Evolutionary conservation across 2,888 invertebrate genomes (phyloP).

Genomic region (Platynereis dumerilii): DNA sequence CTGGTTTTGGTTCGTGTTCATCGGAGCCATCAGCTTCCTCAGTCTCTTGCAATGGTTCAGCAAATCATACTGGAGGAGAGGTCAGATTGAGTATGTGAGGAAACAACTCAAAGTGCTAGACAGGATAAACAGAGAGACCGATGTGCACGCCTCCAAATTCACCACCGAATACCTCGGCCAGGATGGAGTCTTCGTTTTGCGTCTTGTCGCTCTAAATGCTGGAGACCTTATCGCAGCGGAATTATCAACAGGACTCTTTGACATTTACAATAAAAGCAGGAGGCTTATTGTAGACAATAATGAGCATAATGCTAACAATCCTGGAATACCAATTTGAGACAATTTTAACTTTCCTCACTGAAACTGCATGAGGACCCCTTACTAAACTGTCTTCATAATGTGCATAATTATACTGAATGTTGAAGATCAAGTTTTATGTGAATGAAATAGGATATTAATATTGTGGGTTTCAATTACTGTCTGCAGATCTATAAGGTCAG

Average conservation of each 20-base stretch:
- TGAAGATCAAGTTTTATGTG: too few relatives aligned
- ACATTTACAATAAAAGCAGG: slow-evolving; percentile 30
- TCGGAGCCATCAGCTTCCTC: slow-evolving; percentile 59
- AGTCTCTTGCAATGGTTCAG: slow-evolving; percentile 63
- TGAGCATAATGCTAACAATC: too few relatives aligned
- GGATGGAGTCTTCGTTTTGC: slow-evolving; percentile 59
- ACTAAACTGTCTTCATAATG: too few relatives aligned
- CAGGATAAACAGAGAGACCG: slow-evolving; percentile 51
- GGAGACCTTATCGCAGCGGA: slow-evolving; percentile 61
- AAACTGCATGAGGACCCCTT: too few relatives aligned
- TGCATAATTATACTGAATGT: too few relatives aligned
- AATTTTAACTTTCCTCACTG: too few relatives aligned
- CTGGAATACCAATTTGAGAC: too few relatives aligned
- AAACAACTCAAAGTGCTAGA: slow-evolving; percentile 61
- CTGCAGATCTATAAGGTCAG: too few relatives aligned
- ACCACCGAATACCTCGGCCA: slow-evolving; percentile 57
- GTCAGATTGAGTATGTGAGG: slow-evolving; percentile 51
- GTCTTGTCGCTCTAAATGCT: slow-evolving; percentile 51
- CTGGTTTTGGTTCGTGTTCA: slow-evolving; percentile 66
- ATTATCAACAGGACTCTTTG: slow-evolving; percentile 58
- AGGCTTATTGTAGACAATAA: slow-evolving; percentile 16
- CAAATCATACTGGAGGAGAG: slow-evolving; percentile 54
- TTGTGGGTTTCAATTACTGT: too few relatives aligned
- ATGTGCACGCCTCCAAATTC: slow-evolving; percentile 60
- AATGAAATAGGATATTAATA: neutral